phyloP scores from a whole-genome alignment of 2,797 vertebrate genomes.

The Novumbra hubbsi region DNA sequence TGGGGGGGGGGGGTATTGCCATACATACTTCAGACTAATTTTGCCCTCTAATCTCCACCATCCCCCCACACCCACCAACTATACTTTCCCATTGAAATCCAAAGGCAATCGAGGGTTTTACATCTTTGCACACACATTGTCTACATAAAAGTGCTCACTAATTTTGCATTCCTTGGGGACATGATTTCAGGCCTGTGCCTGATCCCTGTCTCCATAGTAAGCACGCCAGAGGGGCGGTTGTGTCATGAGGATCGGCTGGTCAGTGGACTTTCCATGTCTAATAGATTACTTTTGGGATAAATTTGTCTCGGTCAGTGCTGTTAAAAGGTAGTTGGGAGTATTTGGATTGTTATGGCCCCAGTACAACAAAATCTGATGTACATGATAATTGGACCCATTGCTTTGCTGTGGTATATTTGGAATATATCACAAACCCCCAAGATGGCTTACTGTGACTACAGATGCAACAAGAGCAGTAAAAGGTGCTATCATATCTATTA shows the following conservation, averaged over 20 bases:
- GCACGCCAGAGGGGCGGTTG: conserved; percentile 57
- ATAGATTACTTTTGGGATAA: no score
- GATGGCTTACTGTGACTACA: no score
- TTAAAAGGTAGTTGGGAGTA: not conserved
- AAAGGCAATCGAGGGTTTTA: conserved; percentile 22
- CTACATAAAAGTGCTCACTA: not conserved
- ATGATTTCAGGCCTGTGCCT: conserved; percentile 14
- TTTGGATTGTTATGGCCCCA: no score
- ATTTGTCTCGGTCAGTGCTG: not conserved
- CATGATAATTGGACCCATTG: not conserved
- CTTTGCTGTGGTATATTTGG: not conserved
- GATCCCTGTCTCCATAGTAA: conserved; percentile 46
- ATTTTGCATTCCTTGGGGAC: not conserved
- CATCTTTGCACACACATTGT: not conserved
- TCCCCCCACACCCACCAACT: conserved; percentile 15
- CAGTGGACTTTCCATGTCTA: no score
- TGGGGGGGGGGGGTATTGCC: conserved; percentile 29
- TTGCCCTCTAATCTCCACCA: conserved; percentile 19
- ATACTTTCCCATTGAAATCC: conserved; percentile 48
- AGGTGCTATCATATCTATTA: no score
- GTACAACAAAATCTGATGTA: not conserved
- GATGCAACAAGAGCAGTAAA: no score
- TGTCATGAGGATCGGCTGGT: conserved; percentile 58
- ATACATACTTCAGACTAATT: conserved; percentile 67
- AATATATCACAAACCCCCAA: no score